phyloP scores from a whole-genome alignment of 1,140 invertebrate species.

The Bombus breviceps region DNA sequence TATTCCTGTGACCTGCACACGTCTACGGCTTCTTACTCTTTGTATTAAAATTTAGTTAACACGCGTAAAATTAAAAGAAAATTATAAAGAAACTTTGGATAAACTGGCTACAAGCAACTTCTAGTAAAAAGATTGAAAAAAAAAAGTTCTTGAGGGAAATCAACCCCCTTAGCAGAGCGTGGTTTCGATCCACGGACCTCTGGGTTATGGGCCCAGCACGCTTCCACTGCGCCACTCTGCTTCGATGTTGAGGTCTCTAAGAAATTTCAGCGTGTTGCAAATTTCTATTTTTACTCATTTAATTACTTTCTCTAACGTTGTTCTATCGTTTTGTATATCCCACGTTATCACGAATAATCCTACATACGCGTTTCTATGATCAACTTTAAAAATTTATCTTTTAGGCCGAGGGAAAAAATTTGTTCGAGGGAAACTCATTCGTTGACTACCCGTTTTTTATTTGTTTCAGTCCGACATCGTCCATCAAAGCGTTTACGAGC shows the following conservation, averaged over 20 bases:
- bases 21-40: neutral
- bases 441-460: neutral
- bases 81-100: neutral
- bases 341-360: too few species aligned
- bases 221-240: conserved; percentile 99
- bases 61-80: neutral
- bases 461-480: conserved; percentile 97
- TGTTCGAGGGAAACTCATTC: neutral
- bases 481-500: conserved; percentile 98
- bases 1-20: neutral
- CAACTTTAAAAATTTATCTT: neutral
- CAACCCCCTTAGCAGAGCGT: conserved; percentile 88
- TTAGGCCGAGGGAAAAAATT: too few species aligned
- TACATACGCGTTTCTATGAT: neutral
- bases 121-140: neutral
- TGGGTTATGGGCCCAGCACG: conserved; percentile 99
- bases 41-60: neutral
- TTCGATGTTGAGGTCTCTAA: conserved; percentile 54
- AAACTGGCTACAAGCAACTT: too few species aligned
- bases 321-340: neutral
- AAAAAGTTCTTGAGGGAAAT: neutral
- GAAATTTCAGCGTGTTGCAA: neutral
- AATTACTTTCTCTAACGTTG: neutral
- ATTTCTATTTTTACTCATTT: neutral
- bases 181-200: conserved; percentile 98